Base-by-base conservation (phyloP, 2,113 vertebrate species). In the Sylvia atricapilla region DNA sequence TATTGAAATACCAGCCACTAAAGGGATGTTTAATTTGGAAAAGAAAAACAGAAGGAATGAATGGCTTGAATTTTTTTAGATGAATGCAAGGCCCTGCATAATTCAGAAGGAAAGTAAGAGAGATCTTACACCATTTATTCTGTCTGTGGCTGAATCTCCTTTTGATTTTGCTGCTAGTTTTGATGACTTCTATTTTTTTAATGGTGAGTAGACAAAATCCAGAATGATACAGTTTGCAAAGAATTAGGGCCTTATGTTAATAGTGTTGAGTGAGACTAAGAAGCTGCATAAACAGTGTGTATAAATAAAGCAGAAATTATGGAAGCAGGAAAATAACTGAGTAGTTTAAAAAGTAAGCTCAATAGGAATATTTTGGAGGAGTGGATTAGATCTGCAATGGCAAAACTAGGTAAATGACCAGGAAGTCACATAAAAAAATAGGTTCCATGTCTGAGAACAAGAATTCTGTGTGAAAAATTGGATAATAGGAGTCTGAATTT, bases 391-490 rank as follows among this genome's bases (percentile, higher is more conserved):
- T 60, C n/a, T 76, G 22, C 41, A 87, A 62, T 37, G 75, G 49
- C 73, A 89, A 82, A 89, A 53, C 11, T 72, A 23, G 35, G 87
- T 52, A 90, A 75, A 83, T 69, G 41, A 90, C 53, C 44, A 72
- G 52, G 44, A 85, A 93, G 39, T 39, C 25, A 15, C 52, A 76
- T 37, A 62, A 84, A 69, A 62, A 72, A 74, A 90, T 66, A 17
- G 18, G 27, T 27, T 93, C 31, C 9, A 30, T 62, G 73, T 50
- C 67, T 72, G 27, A 88, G 63, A 88, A 88, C 31, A 60, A 83
- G 23, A 23, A 70, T 80, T 95, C 59, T 77, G 25, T 86, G 43
- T 81, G 68, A 94, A 63, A 93, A 95, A 83, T 27, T 90, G 55
- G 56, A 52, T 87, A 78, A 81, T 8, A 59, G 11, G 28, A 46